phyloP scores from a whole-genome alignment of 2,797 vertebrate species.

The Lophius americanus region DNA sequence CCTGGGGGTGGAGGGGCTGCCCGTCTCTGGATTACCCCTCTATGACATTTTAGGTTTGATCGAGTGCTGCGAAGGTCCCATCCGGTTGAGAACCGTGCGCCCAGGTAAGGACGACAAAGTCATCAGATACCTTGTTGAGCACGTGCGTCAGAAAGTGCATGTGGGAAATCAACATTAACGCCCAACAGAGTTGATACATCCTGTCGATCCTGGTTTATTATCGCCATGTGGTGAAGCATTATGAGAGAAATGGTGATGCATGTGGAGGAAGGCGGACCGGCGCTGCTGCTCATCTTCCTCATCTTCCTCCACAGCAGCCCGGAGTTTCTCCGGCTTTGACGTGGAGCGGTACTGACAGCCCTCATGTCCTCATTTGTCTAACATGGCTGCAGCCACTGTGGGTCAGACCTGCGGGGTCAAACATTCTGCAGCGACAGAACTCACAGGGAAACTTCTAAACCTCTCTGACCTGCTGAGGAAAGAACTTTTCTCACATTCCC shows the following conservation, averaged over 20 bases:
- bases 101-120: conserved; percentile 81
- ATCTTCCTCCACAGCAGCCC: conserved; percentile 36
- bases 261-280: conserved; percentile 31
- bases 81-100: conserved; percentile 89
- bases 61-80: conserved; percentile 83
- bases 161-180: conserved; percentile 6
- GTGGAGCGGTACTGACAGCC: conserved; percentile 60
- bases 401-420: conserved; percentile 56
- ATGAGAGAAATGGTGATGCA: conserved; percentile 25
- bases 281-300: conserved; percentile 29
- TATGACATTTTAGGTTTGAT: conserved; percentile 89
- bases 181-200: conserved; percentile 9
- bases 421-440: conserved; percentile 37
- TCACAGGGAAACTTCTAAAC: neutral
- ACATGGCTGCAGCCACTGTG: conserved; percentile 38
- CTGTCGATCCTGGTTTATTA: conserved; percentile 29
- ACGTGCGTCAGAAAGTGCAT: neutral
- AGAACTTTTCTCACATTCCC: too few species aligned
- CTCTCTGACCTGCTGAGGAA: too few species aligned
- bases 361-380: conserved; percentile 54
- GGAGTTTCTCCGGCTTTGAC: conserved; percentile 55
- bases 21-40: conserved; percentile 91
- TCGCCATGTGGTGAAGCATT: conserved; percentile 36
- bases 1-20: conserved; percentile 89
- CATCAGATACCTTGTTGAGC: neutral